Percentiles rank a stretch among this genome's conserved stretches.
Conservation (phyloP, 2,113 vertebrate genomes). For the Trogon melanurus region DNA sequence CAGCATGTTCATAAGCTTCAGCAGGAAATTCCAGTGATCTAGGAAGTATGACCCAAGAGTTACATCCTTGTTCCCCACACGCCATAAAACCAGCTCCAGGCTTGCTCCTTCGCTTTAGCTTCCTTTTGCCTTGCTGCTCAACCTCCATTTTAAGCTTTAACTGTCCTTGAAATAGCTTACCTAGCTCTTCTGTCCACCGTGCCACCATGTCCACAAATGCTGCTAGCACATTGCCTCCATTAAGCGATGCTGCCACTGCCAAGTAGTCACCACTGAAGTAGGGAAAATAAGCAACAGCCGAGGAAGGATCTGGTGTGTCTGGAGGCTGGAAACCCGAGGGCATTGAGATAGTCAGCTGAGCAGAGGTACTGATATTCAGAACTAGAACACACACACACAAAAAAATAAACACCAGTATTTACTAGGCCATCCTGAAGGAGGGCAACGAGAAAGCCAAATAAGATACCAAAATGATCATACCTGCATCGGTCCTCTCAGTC, state of each 20-base stretch:
- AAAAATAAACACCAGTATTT: not conserved
- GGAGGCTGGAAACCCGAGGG: conserved; percentile 84
- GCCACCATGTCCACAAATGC: conserved; percentile 87
- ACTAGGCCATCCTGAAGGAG: not conserved
- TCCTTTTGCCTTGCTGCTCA: not conserved
- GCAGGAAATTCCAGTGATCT: conserved; percentile 2
- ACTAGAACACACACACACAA: conserved; percentile 68
- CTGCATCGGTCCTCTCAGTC: conserved; percentile 85
- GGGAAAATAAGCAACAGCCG: conserved; percentile 86
- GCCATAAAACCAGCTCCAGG: not conserved
- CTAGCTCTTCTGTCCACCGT: conserved; percentile 88
- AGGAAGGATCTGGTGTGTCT: conserved; percentile 75
- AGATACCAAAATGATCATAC: conserved; percentile 60
- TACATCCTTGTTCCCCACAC: not conserved
- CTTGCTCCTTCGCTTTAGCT: not conserved
- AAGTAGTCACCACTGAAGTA: conserved; percentile 87
- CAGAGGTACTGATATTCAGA: conserved; percentile 94
- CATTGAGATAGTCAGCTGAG: conserved; percentile 88
- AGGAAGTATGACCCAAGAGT: not conserved
- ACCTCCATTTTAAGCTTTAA: not conserved
- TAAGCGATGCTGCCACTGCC: conserved; percentile 92
- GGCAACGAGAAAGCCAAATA: not conserved
- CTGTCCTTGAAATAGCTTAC: conserved; percentile 60
- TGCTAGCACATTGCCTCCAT: conserved; percentile 91
- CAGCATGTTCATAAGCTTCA: not conserved